Percentiles rank a stretch among this genome's conserved stretches.
Evolutionary conservation across 1,140 invertebrate genomes (phyloP).

Genomic region (Ooceraea biroi): DNA sequence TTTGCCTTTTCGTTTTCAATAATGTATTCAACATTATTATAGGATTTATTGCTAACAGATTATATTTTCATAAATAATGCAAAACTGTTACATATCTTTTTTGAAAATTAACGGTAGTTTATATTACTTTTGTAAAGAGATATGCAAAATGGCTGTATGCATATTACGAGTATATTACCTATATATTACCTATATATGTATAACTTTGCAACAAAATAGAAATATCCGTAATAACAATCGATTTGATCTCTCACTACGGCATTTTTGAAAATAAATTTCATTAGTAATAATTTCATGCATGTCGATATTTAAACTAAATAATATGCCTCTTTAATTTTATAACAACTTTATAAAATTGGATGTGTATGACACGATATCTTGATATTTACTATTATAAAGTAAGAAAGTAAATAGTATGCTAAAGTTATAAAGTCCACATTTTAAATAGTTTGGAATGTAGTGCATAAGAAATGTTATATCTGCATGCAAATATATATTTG

Average conservation of each 20-base stretch:
- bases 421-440: neutral
- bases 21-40: neutral
- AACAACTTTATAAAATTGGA: too few species aligned
- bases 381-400: too few species aligned
- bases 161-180: neutral
- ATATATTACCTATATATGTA: conserved; percentile 28
- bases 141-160: neutral
- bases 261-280: conserved; percentile 6
- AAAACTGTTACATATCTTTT: neutral
- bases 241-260: conserved; percentile 3
- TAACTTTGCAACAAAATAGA: conserved; percentile 13
- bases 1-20: conserved; percentile 19
- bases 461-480: neutral
- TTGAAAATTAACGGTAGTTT: neutral
- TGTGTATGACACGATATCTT: too few species aligned
- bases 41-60: conserved; percentile 14
- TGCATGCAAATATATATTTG: neutral
- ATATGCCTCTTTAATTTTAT: too few species aligned
- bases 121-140: conserved; percentile 29
- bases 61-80: conserved; percentile 6
- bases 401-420: too few species aligned
- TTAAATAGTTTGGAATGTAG: conserved; percentile 23
- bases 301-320: neutral
- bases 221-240: neutral
- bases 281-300: neutral